These are phyloP conservation scores for Watsonalla cultraria DNA, from an alignment of 2,888 invertebrate genomes.

Conservation along the genomic window DNA sequence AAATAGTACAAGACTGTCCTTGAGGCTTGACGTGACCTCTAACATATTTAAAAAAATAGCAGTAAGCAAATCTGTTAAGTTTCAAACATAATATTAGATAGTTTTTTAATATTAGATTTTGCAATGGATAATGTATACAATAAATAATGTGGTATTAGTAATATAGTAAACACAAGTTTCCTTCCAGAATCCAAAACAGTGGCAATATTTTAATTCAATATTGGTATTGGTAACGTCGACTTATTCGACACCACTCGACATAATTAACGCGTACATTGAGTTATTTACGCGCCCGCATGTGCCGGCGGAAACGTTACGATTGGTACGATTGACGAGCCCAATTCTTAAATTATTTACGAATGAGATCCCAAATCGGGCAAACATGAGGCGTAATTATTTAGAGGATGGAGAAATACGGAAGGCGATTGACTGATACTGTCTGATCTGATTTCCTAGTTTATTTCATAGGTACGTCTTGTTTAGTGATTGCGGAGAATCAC, in stretches of 20 bases:
- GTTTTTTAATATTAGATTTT: too few species aligned
- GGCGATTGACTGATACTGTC: background rate
- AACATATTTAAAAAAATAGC: too few species aligned
- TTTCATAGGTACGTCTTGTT: background rate
- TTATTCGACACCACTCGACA: slow-evolving; percentile 67
- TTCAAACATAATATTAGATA: too few species aligned
- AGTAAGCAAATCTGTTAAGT: too few species aligned
- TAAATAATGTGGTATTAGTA: too few species aligned
- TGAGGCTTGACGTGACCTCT: too few species aligned
- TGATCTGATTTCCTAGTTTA: background rate
- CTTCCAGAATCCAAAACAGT: too few species aligned
- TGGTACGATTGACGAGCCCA: slow-evolving; percentile 45
- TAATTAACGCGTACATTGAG: slow-evolving; percentile 70
- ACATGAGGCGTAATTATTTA: background rate
- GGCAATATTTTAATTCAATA: slow-evolving; percentile 37
- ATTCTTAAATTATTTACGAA: slow-evolving; percentile 38
- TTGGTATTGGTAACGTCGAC: slow-evolving; percentile 25
- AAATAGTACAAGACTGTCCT: too few species aligned
- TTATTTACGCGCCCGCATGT: slow-evolving; percentile 74
- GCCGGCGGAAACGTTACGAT: slow-evolving; percentile 46
- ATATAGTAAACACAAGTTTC: too few species aligned
- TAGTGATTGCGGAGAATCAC: too few species aligned
- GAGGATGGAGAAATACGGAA: background rate
- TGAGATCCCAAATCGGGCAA: slow-evolving; percentile 20
- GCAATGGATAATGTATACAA: too few species aligned